Base-by-base conservation (phyloP, 1,140 invertebrate species). In the Pseudomyrmex dendroicus region DNA sequence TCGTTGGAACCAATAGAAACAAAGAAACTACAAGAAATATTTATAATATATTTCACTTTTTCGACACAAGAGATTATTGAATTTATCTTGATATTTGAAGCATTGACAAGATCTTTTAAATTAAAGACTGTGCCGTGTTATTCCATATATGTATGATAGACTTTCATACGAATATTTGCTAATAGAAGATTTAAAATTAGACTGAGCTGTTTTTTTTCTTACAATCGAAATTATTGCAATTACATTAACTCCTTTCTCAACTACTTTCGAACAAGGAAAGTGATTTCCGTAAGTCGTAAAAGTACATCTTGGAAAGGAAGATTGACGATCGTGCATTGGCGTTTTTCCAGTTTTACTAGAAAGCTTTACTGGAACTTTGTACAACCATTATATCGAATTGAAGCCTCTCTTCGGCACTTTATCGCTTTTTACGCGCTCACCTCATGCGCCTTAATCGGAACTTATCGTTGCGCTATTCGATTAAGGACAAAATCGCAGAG, bases 401-500 rank as follows among this genome's bases (percentile, higher is more conserved):
- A 70, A 48, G n/a, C 52, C 20, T 50, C n/a, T 59, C 20, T 20
- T 70, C 22, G 12, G 46, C 20, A 22, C 20, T 48, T 52, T 54
- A 77, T 61, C 66, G 46, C 5, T 17, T 22, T 25, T 25, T 35
- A 35, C 50, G 50, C 66, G 20, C 5, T 13, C 17, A 50, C 13
- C 25, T 68, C 17, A 22, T n/a, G 10, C 54, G 44, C 64, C 35
- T 52, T 80, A 80, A 80, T 80, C 76, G 66, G n/a, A 48, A 50
- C 20, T 12, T 17, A 50, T 54, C 22, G 66, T 17, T 22, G 76
- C 22, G 50, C 17, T 54, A 54, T 17, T 80, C 54, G 76, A 80
- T 80, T 70, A 80, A 72, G n/a, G 44, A 2, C 61, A 72, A 72
- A 80, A 72, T 35, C 66, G 66, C 7, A 10, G 7, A 67, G 44